phyloP scores from a whole-genome alignment of 2,113 vertebrate species.

The Rhizomys pruinosus region DNA sequence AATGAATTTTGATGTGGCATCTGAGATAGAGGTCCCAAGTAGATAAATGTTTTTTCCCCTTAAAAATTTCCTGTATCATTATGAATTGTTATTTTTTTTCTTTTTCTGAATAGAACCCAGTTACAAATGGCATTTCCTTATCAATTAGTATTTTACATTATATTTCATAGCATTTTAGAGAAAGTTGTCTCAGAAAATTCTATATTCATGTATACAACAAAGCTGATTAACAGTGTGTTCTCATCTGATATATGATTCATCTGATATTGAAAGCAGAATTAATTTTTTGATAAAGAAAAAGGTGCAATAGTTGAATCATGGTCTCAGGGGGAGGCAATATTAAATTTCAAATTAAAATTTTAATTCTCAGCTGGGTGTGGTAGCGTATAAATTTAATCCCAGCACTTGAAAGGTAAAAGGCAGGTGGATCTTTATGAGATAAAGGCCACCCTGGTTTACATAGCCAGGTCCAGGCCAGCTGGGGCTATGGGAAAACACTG shows the following conservation, averaged over 20 bases:
- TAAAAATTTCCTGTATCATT: not conserved
- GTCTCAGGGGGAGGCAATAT: not conserved
- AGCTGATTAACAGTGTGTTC: not conserved
- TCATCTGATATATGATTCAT: not conserved
- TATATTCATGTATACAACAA: not conserved
- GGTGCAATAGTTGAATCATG: not conserved
- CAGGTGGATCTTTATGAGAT: too few relatives aligned
- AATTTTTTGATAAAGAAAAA: not conserved
- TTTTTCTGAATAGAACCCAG: not conserved
- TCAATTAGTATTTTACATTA: not conserved
- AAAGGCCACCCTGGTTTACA: too few relatives aligned
- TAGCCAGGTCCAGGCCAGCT: too few relatives aligned
- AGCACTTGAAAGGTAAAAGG: too few relatives aligned
- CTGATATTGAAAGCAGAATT: not conserved
- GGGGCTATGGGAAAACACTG: too few relatives aligned
- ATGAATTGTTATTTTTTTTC: too few relatives aligned
- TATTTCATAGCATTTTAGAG: not conserved
- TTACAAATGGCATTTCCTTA: not conserved
- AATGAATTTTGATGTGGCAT: not conserved
- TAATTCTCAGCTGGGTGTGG: not conserved
- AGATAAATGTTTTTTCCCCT: not conserved
- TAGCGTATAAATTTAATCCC: too few relatives aligned
- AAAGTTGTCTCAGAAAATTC: not conserved
- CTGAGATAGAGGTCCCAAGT: not conserved
- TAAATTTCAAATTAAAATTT: constrained; percentile 39